phyloP scores from a whole-genome alignment of 1,140 invertebrate genomes.

The Hylaeus anthracinus region DNA sequence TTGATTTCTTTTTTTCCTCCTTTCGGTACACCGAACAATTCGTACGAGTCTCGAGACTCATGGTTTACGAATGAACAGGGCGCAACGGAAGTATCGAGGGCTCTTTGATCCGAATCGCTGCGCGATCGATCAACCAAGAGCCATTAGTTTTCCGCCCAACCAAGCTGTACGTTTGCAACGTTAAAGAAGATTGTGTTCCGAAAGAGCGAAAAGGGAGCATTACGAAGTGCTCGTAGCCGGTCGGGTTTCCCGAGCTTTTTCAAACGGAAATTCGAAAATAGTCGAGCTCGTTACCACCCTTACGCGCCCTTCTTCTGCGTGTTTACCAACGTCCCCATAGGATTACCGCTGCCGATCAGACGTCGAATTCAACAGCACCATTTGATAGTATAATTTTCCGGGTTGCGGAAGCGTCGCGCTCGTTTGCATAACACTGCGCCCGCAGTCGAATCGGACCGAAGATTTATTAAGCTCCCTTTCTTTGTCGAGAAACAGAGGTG shows the following conservation, averaged over 20 bases:
- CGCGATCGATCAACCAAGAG: too few species aligned
- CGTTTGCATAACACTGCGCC: conserved; percentile 30
- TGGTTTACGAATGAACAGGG: too few species aligned
- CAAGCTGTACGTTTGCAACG: too few species aligned
- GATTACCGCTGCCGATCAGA: not conserved
- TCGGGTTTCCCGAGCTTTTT: not conserved
- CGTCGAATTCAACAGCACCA: conserved; percentile 6
- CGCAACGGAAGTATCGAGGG: too few species aligned
- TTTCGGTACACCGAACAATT: too few species aligned
- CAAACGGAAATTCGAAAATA: not conserved
- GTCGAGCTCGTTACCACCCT: not conserved
- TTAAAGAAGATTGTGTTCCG: too few species aligned
- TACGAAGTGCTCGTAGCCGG: not conserved
- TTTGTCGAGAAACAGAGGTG: not conserved
- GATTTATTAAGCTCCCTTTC: conserved; percentile 11
- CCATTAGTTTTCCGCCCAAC: too few species aligned
- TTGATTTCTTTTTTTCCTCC: too few species aligned
- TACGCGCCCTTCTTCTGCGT: not conserved
- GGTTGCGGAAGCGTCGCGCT: conserved; percentile 7
- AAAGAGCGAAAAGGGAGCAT: too few species aligned
- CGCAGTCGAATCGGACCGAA: not conserved
- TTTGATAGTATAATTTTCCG: conserved; percentile 30
- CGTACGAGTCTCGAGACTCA: too few species aligned
- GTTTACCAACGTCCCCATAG: not conserved
- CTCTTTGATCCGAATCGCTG: too few species aligned